Conservation (phyloP, 2,888 invertebrate genomes). For the Drosophila barbarae region DNA sequence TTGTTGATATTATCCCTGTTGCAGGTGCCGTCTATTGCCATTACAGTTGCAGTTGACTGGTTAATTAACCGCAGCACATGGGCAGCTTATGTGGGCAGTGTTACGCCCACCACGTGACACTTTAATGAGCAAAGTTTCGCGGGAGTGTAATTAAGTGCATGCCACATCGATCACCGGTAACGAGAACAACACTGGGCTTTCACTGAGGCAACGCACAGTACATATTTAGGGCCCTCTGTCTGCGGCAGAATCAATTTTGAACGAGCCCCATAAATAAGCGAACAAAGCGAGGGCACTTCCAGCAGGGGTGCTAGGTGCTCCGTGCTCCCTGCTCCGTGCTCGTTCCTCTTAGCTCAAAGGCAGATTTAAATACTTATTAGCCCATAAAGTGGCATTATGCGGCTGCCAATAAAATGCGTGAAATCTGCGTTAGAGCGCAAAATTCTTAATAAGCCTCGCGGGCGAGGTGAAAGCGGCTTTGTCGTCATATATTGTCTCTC, state of each 20-base stretch:
- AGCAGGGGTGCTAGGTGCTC: not conserved
- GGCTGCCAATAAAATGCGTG: constrained; percentile 49
- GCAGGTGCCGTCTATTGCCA: constrained; percentile 17
- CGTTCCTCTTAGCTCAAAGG: constrained; percentile 22
- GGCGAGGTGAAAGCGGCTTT: constrained; percentile 42
- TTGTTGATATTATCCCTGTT: not conserved
- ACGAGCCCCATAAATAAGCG: constrained; percentile 24
- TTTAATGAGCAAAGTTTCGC: constrained; percentile 60
- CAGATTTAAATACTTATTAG: constrained; percentile 55
- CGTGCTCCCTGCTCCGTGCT: not conserved
- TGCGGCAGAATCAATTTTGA: constrained; percentile 26
- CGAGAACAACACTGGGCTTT: constrained; percentile 11
- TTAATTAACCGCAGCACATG: constrained; percentile 50
- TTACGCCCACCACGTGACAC: constrained; percentile 53
- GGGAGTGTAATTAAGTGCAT: constrained; percentile 57
- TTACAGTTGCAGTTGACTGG: constrained; percentile 32
- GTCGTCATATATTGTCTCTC: constrained; percentile 24
- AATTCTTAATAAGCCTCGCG: constrained; percentile 59
- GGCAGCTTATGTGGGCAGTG: constrained; percentile 25
- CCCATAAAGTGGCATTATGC: constrained; percentile 58
- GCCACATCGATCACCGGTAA: constrained; percentile 43
- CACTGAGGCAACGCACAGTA: not conserved
- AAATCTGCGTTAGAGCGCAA: constrained; percentile 57
- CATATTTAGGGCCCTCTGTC: constrained; percentile 3
- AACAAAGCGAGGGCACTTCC: constrained; percentile 7